phyloP scores from a whole-genome alignment of 2,888 invertebrate genomes.

The Rhimphoctona megacephalus region DNA sequence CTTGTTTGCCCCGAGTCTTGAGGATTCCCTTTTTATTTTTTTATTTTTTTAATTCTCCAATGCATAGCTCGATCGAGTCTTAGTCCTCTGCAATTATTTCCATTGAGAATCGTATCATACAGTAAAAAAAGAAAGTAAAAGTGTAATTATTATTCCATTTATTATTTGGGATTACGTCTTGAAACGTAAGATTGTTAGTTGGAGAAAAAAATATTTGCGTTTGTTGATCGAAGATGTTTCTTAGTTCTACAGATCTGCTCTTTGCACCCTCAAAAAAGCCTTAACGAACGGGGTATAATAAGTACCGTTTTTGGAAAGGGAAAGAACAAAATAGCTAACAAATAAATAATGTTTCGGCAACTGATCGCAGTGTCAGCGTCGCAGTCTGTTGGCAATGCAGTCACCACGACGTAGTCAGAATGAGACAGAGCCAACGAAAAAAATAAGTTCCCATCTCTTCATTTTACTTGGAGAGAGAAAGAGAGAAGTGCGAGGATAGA shows the following conservation, averaged over 20 bases:
- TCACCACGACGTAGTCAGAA: neutral
- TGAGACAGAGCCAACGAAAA: slow-evolving; percentile 11
- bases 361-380: slow-evolving; percentile 2
- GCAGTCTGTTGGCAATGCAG: slow-evolving; percentile 22
- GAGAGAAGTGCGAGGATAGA: slow-evolving; percentile 44
- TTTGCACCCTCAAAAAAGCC: neutral
- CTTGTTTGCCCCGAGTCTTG: slow-evolving; percentile 70
- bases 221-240: neutral
- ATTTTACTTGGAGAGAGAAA: slow-evolving; percentile 17
- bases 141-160: neutral
- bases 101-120: neutral
- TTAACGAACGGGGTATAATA: neutral
- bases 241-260: neutral
- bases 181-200: neutral
- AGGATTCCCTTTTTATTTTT: slow-evolving; percentile 55
- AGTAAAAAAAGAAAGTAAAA: slow-evolving; percentile 17
- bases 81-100: neutral
- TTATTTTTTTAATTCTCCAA: neutral
- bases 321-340: neutral
- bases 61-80: slow-evolving; percentile 34
- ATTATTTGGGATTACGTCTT: neutral
- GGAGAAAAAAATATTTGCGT: neutral
- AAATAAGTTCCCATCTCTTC: slow-evolving; percentile 18
- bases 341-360: slow-evolving; percentile 21
- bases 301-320: neutral